Evolutionary conservation across 2,888 invertebrate species (phyloP), one percentile per base, ranked within the genome.

Genomic region (Macroteleia sp.): DNA sequence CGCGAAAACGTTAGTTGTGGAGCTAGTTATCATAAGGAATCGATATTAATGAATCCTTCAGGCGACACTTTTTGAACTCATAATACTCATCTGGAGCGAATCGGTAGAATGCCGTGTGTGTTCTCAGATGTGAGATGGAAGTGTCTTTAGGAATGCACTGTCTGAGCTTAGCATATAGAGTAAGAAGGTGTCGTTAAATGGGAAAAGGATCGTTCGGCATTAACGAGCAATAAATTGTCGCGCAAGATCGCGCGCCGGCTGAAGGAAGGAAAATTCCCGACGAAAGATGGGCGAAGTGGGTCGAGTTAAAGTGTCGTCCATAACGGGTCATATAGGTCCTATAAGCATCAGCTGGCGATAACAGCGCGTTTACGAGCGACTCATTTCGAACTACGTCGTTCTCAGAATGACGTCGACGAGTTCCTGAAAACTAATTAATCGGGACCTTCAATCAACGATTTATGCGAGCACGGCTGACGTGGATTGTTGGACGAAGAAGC

Each of bases 231-330:
- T 80, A 78, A 80, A 81, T 83, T 81, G 78, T 79, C 71, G 76
- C 67, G 78, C 81, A 74, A 82, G 85, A 86, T 85, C 81, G 64
- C 61, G 80, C 69, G 77, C 57, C 73, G 54, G 41, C 64, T 19
- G 34, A 19, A 56, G 66, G 74, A 76, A 71, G 79, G 59, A 81
- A 80, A 74, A 79, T 81, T 73, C 75, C 75, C 22, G 44, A 19
- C 59, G 25, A 54, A 69, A 57, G 75, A 62, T 62, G 62, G 46
- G 36, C 36, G 73, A 74, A 64, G 66, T 66, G 77, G 75, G 73
- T 61, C 56, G 74, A 79, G 81, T 84, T 84, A 85, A 85, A 86
- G 85, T 83, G 84, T 83, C 85, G 86, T 83, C 83, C 83, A 83
- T 83, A 83, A 80, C 79, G 70, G 82, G 80, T 74, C 74, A 79